phyloP scores from a whole-genome alignment of 2,797 vertebrate genomes.

The Delichon dasypus region DNA sequence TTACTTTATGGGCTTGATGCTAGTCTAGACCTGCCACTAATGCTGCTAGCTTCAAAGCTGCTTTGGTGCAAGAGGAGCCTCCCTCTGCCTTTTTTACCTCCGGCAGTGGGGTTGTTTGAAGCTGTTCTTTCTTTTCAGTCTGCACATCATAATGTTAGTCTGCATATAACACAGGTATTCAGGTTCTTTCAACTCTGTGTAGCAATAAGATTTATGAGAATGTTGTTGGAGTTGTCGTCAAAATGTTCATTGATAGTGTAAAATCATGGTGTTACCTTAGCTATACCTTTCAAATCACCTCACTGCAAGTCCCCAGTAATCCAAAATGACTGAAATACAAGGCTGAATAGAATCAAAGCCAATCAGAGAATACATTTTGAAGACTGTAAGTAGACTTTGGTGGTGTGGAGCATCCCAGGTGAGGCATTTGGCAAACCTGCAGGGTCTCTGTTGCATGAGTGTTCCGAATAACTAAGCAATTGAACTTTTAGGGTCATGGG shows the following conservation, averaged over 20 bases:
- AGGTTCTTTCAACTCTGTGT: not conserved
- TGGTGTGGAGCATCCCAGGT: not conserved
- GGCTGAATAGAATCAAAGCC: not conserved
- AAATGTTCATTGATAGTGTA: not conserved
- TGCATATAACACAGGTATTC: not conserved
- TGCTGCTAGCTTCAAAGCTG: constrained; percentile 51
- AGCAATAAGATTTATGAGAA: constrained; percentile 23
- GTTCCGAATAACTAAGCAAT: not conserved
- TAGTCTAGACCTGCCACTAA: constrained; percentile 38
- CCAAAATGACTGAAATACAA: not conserved
- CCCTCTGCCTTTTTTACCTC: constrained; percentile 38
- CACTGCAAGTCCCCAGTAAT: not conserved
- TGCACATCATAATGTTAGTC: constrained; percentile 15
- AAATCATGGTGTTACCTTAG: not conserved
- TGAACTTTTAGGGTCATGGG: not conserved
- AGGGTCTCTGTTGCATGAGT: not conserved
- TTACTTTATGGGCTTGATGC: constrained; percentile 38
- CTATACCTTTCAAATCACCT: not conserved
- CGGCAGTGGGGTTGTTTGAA: constrained; percentile 21
- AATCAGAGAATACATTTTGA: not conserved
- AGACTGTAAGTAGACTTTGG: not conserved
- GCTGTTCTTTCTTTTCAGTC: constrained; percentile 45
- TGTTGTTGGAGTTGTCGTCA: not conserved
- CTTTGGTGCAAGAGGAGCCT: not conserved
- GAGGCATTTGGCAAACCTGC: not conserved